Base-by-base conservation (phyloP, 2,113 vertebrate species). In the Sander lucioperca region DNA sequence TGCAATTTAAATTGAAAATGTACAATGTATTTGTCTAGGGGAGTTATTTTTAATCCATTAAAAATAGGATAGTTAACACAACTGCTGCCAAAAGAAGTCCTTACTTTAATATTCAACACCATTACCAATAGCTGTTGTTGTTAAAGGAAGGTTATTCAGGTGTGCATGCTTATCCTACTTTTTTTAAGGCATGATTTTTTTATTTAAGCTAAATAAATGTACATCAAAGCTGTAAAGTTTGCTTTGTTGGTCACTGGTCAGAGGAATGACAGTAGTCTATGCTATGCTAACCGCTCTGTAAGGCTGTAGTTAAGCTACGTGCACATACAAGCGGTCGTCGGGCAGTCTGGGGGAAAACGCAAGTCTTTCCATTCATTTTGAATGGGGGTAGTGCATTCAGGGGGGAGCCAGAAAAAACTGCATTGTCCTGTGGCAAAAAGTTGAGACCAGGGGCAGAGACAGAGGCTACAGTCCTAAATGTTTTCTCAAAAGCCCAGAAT, bases 1-100 rank as follows among this genome's bases (percentile, higher is more conserved):
- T 19, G 48, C 3, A 3, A 73, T 62, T 74, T 48, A 65, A 85
- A 85, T 64, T 68, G n/a, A 61, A 77, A 86, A 77, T 53, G n/a
- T 36, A 50, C 25, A 86, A 77, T 53, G n/a, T 47, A 45, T 36
- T 66, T 72, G 58, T 71, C 21, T 13, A 27, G 61, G n/a, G 8
- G 45, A 62, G n/a, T 66, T 78, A 47, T 74, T 84, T 47, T 58
- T 18, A 79, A 82, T 62, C 57, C 23, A 33, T 63, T 68, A 33
- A 19, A 54, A 69, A 74, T 14, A n/a, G 64, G 18, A 53, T 9
- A 30, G 63, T 30, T 21, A 36, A 25, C 18, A 25, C 48, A 48
- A 14, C 50, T 23, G 19, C 71, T 59, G 36, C 30, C 8, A 45
- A 36, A 57, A 64, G 3, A 63, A 21, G 0, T 19, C 6, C 48